These are phyloP conservation scores for Drosophila sulfurigaster DNA, from an alignment of 1,140 invertebrate species.

Conservation along the genomic window DNA sequence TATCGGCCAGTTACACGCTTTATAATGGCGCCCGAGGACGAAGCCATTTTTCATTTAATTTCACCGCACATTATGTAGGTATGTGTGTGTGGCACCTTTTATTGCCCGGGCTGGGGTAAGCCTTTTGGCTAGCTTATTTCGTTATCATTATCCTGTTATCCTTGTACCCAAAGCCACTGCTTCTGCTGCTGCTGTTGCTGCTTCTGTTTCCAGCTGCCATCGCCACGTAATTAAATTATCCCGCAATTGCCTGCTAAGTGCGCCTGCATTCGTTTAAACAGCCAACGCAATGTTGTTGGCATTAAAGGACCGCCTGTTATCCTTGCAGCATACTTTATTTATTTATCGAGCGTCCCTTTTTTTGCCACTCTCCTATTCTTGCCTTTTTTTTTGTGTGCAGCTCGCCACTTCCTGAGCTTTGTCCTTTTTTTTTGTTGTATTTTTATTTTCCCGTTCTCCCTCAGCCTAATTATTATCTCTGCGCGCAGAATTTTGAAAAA, in stretches of 20 bases:
- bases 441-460: neutral
- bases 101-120: constrained; percentile 46
- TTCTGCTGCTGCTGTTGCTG: neutral
- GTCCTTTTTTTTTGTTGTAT: constrained; percentile 25
- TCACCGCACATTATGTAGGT: constrained; percentile 40
- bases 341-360: constrained; percentile 64
- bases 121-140: constrained; percentile 73
- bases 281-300: constrained; percentile 47
- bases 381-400: constrained; percentile 19
- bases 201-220: constrained; percentile 6
- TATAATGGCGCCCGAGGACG: constrained; percentile 38
- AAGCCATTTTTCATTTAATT: constrained; percentile 75
- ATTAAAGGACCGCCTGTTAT: constrained; percentile 49
- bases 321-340: constrained; percentile 54
- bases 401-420: constrained; percentile 65
- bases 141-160: constrained; percentile 82
- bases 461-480: constrained; percentile 75
- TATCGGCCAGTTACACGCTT: constrained; percentile 65
- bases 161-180: constrained; percentile 26
- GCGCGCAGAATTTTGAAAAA: constrained; percentile 41
- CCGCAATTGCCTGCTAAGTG: constrained; percentile 81
- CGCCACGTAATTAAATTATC: constrained; percentile 78
- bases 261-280: constrained; percentile 64
- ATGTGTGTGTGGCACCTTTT: constrained; percentile 43
- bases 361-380: neutral